These are phyloP conservation scores for Panurus biarmicus DNA, from an alignment of 2,113 vertebrate genomes.

Conservation along the genomic window DNA sequence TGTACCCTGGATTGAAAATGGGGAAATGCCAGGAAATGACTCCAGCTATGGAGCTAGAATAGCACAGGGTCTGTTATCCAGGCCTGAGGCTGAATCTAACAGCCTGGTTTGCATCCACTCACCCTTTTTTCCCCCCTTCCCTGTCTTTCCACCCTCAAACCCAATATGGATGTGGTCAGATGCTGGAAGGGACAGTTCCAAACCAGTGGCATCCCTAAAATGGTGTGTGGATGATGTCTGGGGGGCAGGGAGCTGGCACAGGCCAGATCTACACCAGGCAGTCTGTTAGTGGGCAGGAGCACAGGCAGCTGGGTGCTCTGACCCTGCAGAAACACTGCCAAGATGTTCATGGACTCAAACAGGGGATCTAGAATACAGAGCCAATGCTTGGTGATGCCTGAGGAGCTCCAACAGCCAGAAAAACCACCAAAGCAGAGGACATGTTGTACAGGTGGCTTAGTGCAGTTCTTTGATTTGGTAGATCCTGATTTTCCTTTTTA, in stretches of 20 bases:
- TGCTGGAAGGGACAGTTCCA: background rate
- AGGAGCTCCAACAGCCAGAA: background rate
- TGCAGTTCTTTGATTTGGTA: background rate
- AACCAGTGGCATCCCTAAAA: background rate
- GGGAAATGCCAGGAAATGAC: background rate
- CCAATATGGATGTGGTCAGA: background rate
- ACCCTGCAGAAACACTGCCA: background rate
- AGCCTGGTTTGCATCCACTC: background rate
- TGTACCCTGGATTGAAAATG: background rate
- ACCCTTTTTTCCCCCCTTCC: background rate
- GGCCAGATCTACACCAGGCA: background rate
- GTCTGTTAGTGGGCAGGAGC: rapidly evolving
- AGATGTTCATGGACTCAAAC: background rate
- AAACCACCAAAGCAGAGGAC: background rate
- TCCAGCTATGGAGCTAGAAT: background rate
- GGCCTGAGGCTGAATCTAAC: background rate
- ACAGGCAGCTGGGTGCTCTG: background rate
- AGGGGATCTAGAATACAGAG: background rate
- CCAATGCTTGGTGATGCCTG: background rate
- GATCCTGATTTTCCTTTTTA: background rate
- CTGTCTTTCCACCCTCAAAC: background rate
- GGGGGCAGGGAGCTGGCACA: background rate
- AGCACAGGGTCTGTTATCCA: background rate
- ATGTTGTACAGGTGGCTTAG: background rate
- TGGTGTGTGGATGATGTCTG: background rate